These are phyloP conservation scores for Periophthalmodon schlosseri DNA, from an alignment of 2,113 vertebrate species.

Conservation along the genomic window DNA sequence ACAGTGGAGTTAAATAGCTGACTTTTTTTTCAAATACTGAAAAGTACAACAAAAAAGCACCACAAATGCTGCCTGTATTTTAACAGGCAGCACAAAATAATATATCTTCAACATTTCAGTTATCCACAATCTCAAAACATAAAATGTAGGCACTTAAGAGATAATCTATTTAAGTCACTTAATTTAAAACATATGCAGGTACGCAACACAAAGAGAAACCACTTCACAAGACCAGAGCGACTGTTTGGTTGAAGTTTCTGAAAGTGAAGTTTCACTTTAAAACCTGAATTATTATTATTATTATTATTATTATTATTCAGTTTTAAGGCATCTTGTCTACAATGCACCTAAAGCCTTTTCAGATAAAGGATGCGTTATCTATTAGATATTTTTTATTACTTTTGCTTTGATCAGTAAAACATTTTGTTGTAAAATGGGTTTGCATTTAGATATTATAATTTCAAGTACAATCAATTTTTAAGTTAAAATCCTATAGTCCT, in stretches of 20 bases:
- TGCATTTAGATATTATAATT: conserved; percentile 13
- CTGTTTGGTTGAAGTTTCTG: conserved; percentile 9
- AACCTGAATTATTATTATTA: background rate
- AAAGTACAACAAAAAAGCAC: background rate
- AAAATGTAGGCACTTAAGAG: conserved; percentile 58
- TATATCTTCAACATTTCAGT: conserved; percentile 28
- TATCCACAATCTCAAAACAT: conserved; percentile 34
- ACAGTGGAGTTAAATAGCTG: background rate
- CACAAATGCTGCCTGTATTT: conserved; percentile 11
- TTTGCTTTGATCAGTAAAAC: background rate
- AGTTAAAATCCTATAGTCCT: conserved; percentile 44
- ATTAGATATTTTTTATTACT: background rate
- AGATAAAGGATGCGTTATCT: conserved; percentile 4
- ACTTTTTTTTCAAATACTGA: background rate
- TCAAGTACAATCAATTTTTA: conserved; percentile 40
- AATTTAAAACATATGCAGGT: conserved; percentile 29
- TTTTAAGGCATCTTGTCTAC: conserved; percentile 44
- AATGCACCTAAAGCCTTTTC: conserved; percentile 10
- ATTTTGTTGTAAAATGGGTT: background rate
- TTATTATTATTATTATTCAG: background rate
- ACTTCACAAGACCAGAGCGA: background rate
- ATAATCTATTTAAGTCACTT: conserved; percentile 11
- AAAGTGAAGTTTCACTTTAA: background rate
- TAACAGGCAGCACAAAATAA: conserved; percentile 26
- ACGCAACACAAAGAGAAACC: conserved; percentile 10